Conservation (phyloP, 2,113 vertebrate species). For the Ursus arctos region DNA sequence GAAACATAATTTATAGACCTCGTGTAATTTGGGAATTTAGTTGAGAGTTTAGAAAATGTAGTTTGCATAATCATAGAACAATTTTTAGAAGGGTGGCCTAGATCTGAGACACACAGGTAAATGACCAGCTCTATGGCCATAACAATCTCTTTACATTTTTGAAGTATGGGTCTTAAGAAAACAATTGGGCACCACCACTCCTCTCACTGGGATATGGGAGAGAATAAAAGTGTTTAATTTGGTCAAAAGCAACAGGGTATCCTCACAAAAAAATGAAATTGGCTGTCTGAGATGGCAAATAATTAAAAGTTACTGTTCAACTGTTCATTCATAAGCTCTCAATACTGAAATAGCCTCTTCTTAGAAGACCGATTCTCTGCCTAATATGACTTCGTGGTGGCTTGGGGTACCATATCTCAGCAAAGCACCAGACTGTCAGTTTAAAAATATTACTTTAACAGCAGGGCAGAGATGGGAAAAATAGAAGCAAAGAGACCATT, state of each 20-base stretch:
- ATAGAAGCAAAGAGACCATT: neutral
- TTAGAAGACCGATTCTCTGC: neutral
- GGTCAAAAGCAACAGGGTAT: neutral
- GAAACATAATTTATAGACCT: neutral
- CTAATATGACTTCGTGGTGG: neutral
- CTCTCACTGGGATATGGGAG: neutral
- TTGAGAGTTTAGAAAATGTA: neutral
- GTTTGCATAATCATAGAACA: neutral
- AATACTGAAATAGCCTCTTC: neutral
- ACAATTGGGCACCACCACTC: neutral
- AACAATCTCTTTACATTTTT: neutral
- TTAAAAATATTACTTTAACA: neutral
- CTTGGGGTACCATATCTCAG: neutral
- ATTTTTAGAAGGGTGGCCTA: neutral
- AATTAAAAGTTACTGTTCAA: neutral
- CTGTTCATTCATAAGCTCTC: neutral
- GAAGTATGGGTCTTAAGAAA: neutral
- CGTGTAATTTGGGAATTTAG: neutral
- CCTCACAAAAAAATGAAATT: neutral
- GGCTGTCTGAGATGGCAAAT: neutral
- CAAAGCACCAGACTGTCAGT: neutral
- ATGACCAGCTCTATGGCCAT: neutral
- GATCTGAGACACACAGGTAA: neutral
- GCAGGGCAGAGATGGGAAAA: neutral
- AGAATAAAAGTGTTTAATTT: conserved; percentile 10